Percentiles rank a stretch among this genome's conserved stretches.
These are phyloP conservation scores for Drosophila tsacasi DNA, from an alignment of 1,140 invertebrate species.

Conservation along the genomic window DNA sequence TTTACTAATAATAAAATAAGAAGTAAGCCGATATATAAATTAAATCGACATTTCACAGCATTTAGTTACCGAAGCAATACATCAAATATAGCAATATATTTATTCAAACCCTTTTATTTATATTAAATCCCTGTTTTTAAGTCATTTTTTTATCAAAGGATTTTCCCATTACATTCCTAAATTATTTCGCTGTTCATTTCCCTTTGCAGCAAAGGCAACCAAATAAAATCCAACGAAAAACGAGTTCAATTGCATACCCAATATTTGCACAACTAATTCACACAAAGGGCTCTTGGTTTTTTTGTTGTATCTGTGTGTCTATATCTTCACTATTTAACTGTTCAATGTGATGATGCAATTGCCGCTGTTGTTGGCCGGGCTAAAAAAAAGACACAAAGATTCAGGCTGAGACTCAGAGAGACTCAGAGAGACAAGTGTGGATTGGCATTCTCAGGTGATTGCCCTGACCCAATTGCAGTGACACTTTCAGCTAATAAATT, in stretches of 20 bases:
- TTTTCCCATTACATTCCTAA: background rate
- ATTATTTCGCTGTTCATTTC: constrained; percentile 36
- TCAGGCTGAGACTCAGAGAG: background rate
- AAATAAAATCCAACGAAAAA: constrained; percentile 15
- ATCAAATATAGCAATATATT: background rate
- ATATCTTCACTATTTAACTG: constrained; percentile 56
- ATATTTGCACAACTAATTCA: constrained; percentile 77
- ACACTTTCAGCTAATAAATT: constrained; percentile 79
- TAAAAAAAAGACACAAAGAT: background rate
- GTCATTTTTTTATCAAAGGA: background rate
- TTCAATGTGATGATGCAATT: constrained; percentile 63
- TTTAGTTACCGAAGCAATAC: background rate
- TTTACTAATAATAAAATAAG: background rate
- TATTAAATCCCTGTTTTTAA: background rate
- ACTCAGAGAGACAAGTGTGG: constrained; percentile 3
- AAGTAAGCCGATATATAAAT: no score
- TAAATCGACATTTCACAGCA: background rate
- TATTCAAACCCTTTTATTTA: background rate
- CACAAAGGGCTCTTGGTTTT: constrained; percentile 37
- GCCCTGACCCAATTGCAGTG: constrained; percentile 69
- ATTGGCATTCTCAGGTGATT: constrained; percentile 50
- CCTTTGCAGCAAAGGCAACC: constrained; percentile 36
- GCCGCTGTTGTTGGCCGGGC: background rate
- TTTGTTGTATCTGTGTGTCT: constrained; percentile 13
- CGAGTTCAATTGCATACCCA: constrained; percentile 58